phyloP scores from a whole-genome alignment of 2,888 invertebrate species.

The Dinocampus coccinellae region DNA sequence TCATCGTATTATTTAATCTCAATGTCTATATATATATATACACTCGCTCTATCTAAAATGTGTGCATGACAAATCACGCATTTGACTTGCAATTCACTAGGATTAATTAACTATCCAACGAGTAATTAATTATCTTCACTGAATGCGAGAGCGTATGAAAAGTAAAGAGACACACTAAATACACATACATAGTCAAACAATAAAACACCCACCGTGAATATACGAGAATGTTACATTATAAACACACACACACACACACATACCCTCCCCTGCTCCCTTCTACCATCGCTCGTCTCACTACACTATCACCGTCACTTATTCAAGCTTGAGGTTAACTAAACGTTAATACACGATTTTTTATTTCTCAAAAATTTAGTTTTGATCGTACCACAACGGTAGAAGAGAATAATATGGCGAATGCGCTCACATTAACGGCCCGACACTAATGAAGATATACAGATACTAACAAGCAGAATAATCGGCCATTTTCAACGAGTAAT shows the following conservation, averaged over 20 bases:
- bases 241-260: not conserved
- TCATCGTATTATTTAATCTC: not conserved
- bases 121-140: conserved; percentile 8
- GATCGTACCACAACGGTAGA: too few relatives aligned
- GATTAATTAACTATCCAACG: conserved; percentile 14
- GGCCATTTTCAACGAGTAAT: conserved; percentile 44
- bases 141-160: not conserved
- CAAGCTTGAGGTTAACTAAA: not conserved
- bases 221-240: too few relatives aligned
- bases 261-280: not conserved
- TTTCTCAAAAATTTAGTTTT: conserved; percentile 23
- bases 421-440: conserved; percentile 40
- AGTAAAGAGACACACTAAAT: not conserved
- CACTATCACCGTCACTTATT: conserved; percentile 21
- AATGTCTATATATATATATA: not conserved
- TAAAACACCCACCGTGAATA: too few relatives aligned
- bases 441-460: conserved; percentile 49
- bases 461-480: conserved; percentile 42
- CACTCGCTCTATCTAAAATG: not conserved
- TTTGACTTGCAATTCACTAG: conserved; percentile 17
- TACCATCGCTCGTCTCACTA: too few relatives aligned
- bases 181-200: not conserved
- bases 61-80: conserved; percentile 15
- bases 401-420: conserved; percentile 15
- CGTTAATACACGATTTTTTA: conserved; percentile 15